phyloP scores from a whole-genome alignment of 2,888 invertebrate genomes.

The Andrena haemorrhoa region DNA sequence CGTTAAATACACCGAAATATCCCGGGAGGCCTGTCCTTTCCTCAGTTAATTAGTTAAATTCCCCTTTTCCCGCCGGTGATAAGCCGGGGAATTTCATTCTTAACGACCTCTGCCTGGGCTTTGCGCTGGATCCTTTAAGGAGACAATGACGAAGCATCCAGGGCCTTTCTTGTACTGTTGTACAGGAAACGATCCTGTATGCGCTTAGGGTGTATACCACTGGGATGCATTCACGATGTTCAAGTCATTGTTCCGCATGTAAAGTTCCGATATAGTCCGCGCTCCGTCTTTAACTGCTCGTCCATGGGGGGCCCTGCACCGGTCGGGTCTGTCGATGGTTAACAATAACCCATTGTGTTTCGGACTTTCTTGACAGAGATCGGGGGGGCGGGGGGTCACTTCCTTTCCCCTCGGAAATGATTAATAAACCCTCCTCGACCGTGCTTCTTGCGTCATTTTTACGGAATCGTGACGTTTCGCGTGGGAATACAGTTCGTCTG shows the following conservation, averaged over 20 bases:
- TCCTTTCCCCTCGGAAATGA: slow-evolving; percentile 1
- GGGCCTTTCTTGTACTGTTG: slow-evolving; percentile 40
- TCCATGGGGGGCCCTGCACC: slow-evolving; percentile 21
- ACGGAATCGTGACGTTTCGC: not conserved
- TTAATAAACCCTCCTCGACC: slow-evolving; percentile 34
- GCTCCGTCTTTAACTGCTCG: slow-evolving; percentile 59
- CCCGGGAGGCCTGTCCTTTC: slow-evolving; percentile 70
- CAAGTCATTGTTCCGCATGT: slow-evolving; percentile 63
- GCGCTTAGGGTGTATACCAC: slow-evolving; percentile 54
- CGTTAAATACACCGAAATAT: slow-evolving; percentile 75
- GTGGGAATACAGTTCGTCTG: not conserved
- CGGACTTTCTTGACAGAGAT: slow-evolving; percentile 22
- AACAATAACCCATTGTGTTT: slow-evolving; percentile 55
- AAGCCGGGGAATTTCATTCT: slow-evolving; percentile 75
- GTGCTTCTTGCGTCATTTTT: not conserved
- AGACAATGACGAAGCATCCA: slow-evolving; percentile 68
- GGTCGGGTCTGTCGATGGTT: slow-evolving; percentile 31
- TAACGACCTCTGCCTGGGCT: slow-evolving; percentile 68
- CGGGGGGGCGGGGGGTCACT: slow-evolving; percentile 7
- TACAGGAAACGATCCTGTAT: slow-evolving; percentile 54
- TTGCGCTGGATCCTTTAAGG: slow-evolving; percentile 67
- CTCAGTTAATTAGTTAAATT: slow-evolving; percentile 77
- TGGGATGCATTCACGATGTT: slow-evolving; percentile 67
- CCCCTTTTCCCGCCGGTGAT: slow-evolving; percentile 71
- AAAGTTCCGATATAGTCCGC: slow-evolving; percentile 59